phyloP scores from a whole-genome alignment of 1,140 invertebrate species.

The Achroia grisella region DNA sequence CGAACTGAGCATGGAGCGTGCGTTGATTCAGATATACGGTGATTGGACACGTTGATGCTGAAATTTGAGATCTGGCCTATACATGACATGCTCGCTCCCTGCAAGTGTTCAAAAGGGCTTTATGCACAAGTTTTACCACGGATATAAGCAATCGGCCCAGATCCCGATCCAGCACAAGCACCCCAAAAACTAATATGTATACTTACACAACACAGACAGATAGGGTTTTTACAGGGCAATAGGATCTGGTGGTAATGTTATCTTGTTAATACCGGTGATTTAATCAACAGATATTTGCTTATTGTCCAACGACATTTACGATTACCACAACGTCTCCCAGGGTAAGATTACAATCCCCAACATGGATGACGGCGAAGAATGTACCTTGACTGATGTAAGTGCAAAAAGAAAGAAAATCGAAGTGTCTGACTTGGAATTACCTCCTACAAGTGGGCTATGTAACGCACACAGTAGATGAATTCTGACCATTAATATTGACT shows the following conservation, averaged over 20 bases:
- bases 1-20: conserved; percentile 58
- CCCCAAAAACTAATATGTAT: conserved; percentile 15
- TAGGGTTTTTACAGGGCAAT: neutral
- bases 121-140: conserved; percentile 48
- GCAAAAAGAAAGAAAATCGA: conserved; percentile 2
- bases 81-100: conserved; percentile 52
- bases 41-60: conserved; percentile 23
- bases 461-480: conserved; percentile 6
- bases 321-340: conserved; percentile 96
- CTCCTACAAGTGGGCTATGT: conserved; percentile 17
- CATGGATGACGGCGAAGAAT: conserved; percentile 98
- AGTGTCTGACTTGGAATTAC: conserved; percentile 14
- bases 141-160: conserved; percentile 8
- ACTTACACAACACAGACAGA: conserved; percentile 19
- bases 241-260: neutral
- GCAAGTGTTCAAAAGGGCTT: conserved; percentile 49
- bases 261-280: conserved; percentile 27
- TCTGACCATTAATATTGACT: no score
- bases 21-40: conserved; percentile 47
- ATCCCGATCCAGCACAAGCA: conserved; percentile 43
- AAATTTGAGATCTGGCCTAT: conserved; percentile 51
- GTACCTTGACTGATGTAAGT: conserved; percentile 86
- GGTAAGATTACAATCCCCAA: conserved; percentile 97
- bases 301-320: conserved; percentile 89
- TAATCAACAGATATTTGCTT: conserved; percentile 82